Conservation (phyloP, 2,797 vertebrate genomes). For the Anomalospiza imberbis region DNA sequence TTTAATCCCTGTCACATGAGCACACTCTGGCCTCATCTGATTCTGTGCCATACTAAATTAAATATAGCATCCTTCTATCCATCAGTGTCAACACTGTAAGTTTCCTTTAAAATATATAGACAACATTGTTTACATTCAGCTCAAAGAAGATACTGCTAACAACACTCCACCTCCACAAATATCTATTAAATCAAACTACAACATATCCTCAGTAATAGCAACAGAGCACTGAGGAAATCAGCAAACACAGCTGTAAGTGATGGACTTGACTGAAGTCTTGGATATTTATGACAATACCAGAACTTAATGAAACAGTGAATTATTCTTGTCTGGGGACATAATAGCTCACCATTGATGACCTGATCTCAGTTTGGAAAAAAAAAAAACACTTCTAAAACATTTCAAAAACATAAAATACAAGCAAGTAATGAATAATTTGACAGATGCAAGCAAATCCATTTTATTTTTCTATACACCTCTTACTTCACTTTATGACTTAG, state of each 20-base stretch:
- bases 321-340: not conserved
- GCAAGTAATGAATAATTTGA: not conserved
- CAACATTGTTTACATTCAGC: not conserved
- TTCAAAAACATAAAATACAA: not conserved
- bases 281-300: not conserved
- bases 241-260: not conserved
- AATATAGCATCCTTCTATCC: not conserved
- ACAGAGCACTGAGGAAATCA: not conserved
- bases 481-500: not conserved
- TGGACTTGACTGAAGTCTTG: not conserved
- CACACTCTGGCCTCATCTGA: not conserved
- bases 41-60: not conserved
- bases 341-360: not conserved
- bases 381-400: not conserved
- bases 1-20: not conserved
- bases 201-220: fast-evolving
- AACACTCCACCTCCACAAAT: not conserved
- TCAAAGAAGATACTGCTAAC: not conserved
- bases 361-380: not conserved
- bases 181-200: not conserved
- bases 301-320: not conserved
- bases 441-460: not conserved
- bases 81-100: fast-evolving
- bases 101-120: not conserved
- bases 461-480: fast-evolving